Evolutionary conservation across 2,797 vertebrate species (phyloP), one percentile per base, ranked within the genome.

Genomic region (Diplodus sargus): DNA sequence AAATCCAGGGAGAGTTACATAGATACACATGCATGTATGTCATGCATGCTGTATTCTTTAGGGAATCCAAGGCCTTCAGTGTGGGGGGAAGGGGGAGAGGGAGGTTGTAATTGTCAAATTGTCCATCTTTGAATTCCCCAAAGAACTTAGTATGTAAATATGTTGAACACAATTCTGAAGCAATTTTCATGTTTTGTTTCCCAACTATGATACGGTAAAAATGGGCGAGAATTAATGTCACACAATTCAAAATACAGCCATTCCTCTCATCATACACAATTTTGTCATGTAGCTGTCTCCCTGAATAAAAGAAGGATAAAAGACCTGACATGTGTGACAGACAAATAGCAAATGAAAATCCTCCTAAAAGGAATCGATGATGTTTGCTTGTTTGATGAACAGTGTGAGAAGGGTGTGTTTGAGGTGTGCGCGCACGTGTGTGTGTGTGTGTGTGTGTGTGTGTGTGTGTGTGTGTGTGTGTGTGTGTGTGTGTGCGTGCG

Each of bases 101-200:
- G 51, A 45, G 30, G 67, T 42, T 85, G 79, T 85, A 90, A 90
- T 92, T 91, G 91, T 93, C 89, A 93, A 89, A 89, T 92, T 89
- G 89, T 91, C 90, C 85, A 81, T 90, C 86, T 88, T 87, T 87
- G 28, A 93, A 94, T 91, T 93, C 93, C 91, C 92, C 66, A 69
- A 89, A 90, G 92, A 89, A 85, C 87, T 86, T 87, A 86, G 76
- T 87, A 91, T 94, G 91, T 93, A 93, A 94, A 94, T 93, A 88
- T 69, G 81, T 75, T 70, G 74, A 87, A 82, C 69, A 81, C 72
- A 81, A 78, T 88, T 83, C 53, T 84, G 64, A 70, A 79, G 70
- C 71, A 70, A 65, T 77, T 60, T 25, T 13, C 65, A 5, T 67
- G 64, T 81, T 70, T 72, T 78, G 56, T 83, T 78, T 68, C 28